A percentile compares a stretch with the other conserved stretches of the same genome.
Evolutionary conservation across 2,113 vertebrate genomes (phyloP).

Genomic region (Poeciliopsis occidentalis): DNA sequence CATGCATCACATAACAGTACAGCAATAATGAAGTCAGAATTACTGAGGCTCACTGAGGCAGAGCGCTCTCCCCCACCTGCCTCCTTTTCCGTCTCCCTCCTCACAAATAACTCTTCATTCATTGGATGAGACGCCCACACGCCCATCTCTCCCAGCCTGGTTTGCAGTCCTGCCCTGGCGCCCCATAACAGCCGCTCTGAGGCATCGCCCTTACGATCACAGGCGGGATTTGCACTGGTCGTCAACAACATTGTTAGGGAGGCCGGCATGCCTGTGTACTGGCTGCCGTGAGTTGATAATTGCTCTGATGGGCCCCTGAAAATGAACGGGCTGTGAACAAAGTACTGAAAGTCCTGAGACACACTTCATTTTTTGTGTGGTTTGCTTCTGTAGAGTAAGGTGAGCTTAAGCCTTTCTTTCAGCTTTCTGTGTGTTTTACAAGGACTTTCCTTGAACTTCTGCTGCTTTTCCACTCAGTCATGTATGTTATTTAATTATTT

Average conservation of each 20-base stretch:
- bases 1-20: slow-evolving; percentile 53
- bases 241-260: slow-evolving; percentile 68
- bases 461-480: not conserved
- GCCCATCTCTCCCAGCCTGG: slow-evolving; percentile 32
- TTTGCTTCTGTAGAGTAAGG: not conserved
- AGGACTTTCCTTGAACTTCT: not conserved
- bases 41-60: slow-evolving; percentile 58
- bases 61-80: slow-evolving; percentile 42
- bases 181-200: slow-evolving; percentile 37
- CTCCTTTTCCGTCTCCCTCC: slow-evolving; percentile 29
- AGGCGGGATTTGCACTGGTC: slow-evolving; percentile 40
- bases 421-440: not conserved
- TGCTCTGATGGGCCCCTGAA: slow-evolving; percentile 35
- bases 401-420: not conserved
- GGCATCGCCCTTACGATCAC: slow-evolving; percentile 41
- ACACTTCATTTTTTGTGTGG: not conserved
- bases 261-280: slow-evolving; percentile 37
- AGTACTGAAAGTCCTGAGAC: not conserved
- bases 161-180: slow-evolving; percentile 32
- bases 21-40: slow-evolving; percentile 64
- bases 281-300: slow-evolving; percentile 47
- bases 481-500: not conserved
- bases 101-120: slow-evolving; percentile 56
- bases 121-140: slow-evolving; percentile 37
- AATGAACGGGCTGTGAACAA: slow-evolving; percentile 22